Base-by-base conservation (phyloP, 2,113 vertebrate genomes). In the Perccottus glenii region DNA sequence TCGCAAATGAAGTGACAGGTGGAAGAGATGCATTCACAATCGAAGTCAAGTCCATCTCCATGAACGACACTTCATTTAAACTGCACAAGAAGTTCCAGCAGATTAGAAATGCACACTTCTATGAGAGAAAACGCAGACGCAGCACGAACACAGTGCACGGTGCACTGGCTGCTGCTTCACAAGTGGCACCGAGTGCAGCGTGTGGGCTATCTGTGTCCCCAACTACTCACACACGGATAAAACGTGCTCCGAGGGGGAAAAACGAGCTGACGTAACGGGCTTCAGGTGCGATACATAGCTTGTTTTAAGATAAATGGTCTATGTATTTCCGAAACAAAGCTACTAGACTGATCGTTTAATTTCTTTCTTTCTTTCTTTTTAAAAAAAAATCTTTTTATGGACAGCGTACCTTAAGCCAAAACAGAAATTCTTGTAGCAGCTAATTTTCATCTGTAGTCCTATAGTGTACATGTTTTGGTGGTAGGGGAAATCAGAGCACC, bases 21-120 rank as follows among this genome's bases (percentile, higher is more conserved):
- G 71, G 14, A 57, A 59, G 55, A 46, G 77, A 70, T 16, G 61
- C 51, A 67, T 82, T 82, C 3, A 56, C 59, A 40, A 43, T 60
- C 15, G 11, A 2, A 7, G 3, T 7, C 43, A 69, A 77, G 60
- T 80, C 79, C 83, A 77, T 81, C 52, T 35, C 53, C 11, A 4
- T n/a, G 14, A 35, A 53, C 32, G 27, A 8, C 38, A 40, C 2
- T 5, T 46, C 5, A 46, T 12, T 4, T 46, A 11, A 46, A 11
- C 5, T 10, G 51, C 51, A 53, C 27, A 16, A 8, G 15, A 8
- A 14, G 12, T 7, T 6, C 10, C 2, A 32, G 27, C 11, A 36
- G 2, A 55, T 32, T 6, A 8, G 32, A 6, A 40, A 40, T 9
- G 16, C 9, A 10, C 10, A 40, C 32, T 11, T 10, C 44, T 11